These are phyloP conservation scores for Trichopoda pennipes DNA, from an alignment of 2,888 invertebrate genomes.

Conservation along the genomic window DNA sequence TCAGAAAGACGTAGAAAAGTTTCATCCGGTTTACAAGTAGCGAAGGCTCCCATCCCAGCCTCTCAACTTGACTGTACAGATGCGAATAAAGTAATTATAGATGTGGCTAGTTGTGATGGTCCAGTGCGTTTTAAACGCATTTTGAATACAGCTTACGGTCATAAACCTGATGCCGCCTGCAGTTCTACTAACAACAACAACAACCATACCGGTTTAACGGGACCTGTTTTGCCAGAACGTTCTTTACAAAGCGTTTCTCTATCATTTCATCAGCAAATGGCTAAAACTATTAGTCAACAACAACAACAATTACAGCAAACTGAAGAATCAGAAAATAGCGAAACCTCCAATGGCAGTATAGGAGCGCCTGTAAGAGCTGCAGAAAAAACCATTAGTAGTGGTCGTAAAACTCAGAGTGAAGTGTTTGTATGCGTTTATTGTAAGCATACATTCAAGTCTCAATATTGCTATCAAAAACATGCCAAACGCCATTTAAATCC, in stretches of 20 bases:
- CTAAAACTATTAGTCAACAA: constrained; percentile 79
- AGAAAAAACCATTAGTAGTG: constrained; percentile 41
- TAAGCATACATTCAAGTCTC: constrained; percentile 90
- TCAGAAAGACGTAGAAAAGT: constrained; percentile 60
- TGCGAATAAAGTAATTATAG: constrained; percentile 85
- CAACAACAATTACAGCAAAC: constrained; percentile 76
- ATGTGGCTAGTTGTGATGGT: constrained; percentile 95
- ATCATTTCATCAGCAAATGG: constrained; percentile 81
- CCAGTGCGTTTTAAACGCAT: constrained; percentile 93
- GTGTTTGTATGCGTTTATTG: constrained; percentile 88
- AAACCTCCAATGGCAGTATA: constrained; percentile 65
- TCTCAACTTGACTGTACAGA: constrained; percentile 67
- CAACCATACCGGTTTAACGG: not conserved
- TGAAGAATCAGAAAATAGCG: constrained; percentile 76
- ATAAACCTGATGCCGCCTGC: constrained; percentile 78
- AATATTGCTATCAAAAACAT: constrained; percentile 92
- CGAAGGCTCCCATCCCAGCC: constrained; percentile 72
- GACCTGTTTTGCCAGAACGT: constrained; percentile 72
- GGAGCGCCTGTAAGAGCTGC: constrained; percentile 23
- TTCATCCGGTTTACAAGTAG: constrained; percentile 69
- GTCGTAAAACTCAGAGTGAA: constrained; percentile 75
- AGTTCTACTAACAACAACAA: constrained; percentile 25
- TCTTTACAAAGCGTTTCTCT: constrained; percentile 79
- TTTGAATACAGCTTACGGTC: constrained; percentile 89
- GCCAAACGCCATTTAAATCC: constrained; percentile 86